Conservation (phyloP, 2,888 invertebrate species). For the Acanthoscelides obtectus region DNA sequence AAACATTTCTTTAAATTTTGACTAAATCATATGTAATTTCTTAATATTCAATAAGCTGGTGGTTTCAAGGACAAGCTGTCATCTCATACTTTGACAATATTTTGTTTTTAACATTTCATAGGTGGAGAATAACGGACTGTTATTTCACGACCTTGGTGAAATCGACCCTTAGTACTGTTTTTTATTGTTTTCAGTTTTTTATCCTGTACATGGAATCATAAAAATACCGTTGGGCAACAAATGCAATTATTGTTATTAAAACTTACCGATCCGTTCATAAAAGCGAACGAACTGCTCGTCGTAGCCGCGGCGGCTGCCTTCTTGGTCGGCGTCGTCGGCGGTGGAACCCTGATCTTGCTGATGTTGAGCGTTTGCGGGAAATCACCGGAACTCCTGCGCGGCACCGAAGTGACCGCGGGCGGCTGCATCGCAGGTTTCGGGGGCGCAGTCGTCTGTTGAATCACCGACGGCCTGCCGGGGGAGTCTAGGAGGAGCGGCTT, state of each 20-base stretch:
- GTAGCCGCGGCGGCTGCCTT: constrained; percentile 49
- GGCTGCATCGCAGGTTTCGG: constrained; percentile 33
- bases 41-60: no score
- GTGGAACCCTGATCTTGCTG: constrained; percentile 24
- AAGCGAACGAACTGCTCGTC: constrained; percentile 30
- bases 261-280: constrained; percentile 14
- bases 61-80: no score
- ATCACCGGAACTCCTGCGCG: not conserved
- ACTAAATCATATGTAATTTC: no score
- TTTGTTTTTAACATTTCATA: no score
- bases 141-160: no score
- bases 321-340: constrained; percentile 31
- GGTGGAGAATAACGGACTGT: no score
- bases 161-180: no score
- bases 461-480: constrained; percentile 40
- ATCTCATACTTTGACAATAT: no score
- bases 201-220: no score
- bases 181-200: no score
- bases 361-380: constrained; percentile 22
- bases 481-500: constrained; percentile 33
- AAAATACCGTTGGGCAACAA: constrained; percentile 26
- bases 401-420: constrained; percentile 4
- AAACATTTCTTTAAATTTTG: no score
- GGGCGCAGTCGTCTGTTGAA: constrained; percentile 29
- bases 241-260: no score